Evolutionary conservation across 1,140 invertebrate genomes (phyloP), one percentile per base, ranked within the genome.

Genomic region (Sitophilus oryzae): DNA sequence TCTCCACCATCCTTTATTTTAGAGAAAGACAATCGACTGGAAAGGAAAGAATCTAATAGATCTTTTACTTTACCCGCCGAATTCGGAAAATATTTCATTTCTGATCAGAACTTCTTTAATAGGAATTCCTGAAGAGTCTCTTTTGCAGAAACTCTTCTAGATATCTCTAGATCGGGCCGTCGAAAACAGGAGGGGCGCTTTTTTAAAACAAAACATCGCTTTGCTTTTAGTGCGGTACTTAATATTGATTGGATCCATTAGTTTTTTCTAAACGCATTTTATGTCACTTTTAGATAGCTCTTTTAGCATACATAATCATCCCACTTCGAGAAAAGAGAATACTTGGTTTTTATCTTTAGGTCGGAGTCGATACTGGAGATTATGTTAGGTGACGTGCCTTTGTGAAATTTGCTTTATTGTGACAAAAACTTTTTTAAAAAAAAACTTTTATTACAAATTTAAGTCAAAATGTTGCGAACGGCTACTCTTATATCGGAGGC

Each of bases 171-270:
- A 34, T 47, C 34, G 16, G 15, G 25, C 23, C 52, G 6, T 6
- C 19, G 10, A 44, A 6, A 30, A 5, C 5, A 30, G 25, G 25
- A 14, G 14, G 5, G 42, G 9, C 46, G 21, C 22, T 10, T 35
- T 41, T 55, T 47, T 45, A 35, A 53, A 53, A 38, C 51, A 47
- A 41, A 37, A 55, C 52, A 55, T 48, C 21, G 52, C 37, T 55
- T 55, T 55, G 52, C 52, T 55, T 55, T 55, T 55, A 55, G 43
- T 55, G 52, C 9, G 34, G 36, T 42, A 55, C 44, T 55, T 55
- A 55, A 55, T 55, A 55, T 48, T 55, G 52, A 55, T 55, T 21
- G 52, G 18, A 47, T 47, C 45, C 52, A 55, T 47, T 55, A 47
- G 30, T 55, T 55, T 53, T 53, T 55, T 21, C n/a, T 18, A 11